Conservation (phyloP, 2,888 invertebrate species). For the Nymphalis polychloros region DNA sequence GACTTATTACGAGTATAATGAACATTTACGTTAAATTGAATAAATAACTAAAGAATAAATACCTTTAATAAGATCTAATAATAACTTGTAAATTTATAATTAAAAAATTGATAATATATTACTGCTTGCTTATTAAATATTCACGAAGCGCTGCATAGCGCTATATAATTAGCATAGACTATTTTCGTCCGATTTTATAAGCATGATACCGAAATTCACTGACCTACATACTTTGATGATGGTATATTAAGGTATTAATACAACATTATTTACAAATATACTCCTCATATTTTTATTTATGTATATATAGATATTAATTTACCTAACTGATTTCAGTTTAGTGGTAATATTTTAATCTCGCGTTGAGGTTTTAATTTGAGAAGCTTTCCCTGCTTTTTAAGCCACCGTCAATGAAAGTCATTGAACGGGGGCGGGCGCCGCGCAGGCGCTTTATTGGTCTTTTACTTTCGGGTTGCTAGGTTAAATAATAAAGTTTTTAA, state of each 20-base stretch:
- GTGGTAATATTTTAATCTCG: conserved; percentile 26
- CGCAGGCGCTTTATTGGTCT: conserved; percentile 61
- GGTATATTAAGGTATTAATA: background rate
- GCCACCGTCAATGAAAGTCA: conserved; percentile 58
- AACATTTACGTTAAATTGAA: too few relatives aligned
- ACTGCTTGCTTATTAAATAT: conserved; percentile 8
- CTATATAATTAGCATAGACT: conserved; percentile 20
- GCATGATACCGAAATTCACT: conserved; percentile 8
- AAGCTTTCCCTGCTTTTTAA: conserved; percentile 44
- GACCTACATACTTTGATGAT: conserved; percentile 15
- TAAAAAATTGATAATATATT: conserved; percentile 17
- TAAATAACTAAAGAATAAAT: too few relatives aligned
- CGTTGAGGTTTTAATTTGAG: conserved; percentile 32
- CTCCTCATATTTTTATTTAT: background rate
- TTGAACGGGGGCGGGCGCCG: conserved; percentile 72
- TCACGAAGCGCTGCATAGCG: conserved; percentile 13
- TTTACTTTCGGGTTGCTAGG: conserved; percentile 47
- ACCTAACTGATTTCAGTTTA: background rate
- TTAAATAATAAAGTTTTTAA: conserved; percentile 15
- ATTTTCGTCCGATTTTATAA: conserved; percentile 15
- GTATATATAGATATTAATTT: background rate
- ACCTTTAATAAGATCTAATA: too few relatives aligned
- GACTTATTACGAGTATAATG: too few relatives aligned
- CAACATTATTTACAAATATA: background rate
- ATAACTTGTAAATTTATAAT: background rate